Base-by-base conservation (phyloP, 2,888 invertebrate species). In the Meghimatium bilineatum region DNA sequence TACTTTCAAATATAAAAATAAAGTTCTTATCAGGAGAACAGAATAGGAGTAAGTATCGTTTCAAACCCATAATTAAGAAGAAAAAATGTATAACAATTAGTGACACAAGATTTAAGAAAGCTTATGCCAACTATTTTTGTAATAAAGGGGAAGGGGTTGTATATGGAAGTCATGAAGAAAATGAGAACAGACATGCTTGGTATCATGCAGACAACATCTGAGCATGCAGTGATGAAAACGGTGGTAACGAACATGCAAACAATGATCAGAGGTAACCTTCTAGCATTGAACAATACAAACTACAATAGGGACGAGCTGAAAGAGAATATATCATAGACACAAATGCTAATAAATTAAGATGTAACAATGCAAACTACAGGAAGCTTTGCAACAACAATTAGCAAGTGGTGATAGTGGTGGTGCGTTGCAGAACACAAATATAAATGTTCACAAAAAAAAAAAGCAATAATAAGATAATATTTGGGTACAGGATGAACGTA, bases 171-270 rank as follows among this genome's bases (percentile, higher is more conserved):
- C 17, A 66, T 29, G 29, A 66, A 23, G 12, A 66, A 66, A 6
- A 14, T 17, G 5, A n/a, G 1, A 32, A 56, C 20, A 75, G 3
- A 75, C 20, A 71, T 14, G n/a, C 44, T 44, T 72, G 72, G 44
- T 29, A 44, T 34, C 80, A 72, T 80, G 80, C 80, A 60, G 72
- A 80, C 80, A 80, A 80, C 80, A 80, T 34, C 32, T 32, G 72
- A 56, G 71, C 80, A 80, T 71, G 80, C 80, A 36, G 56, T 80
- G 38, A 71, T 36, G 38, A 78, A 38, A 5, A 26, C 3, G 17
- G 8, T 34, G n/a, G 49, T 52, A 75, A 14, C 29, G 38, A 29
- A 23, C 1, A 29, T n/a, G n/a, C 8, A 38, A 79, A 66, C 23
- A 44, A 44, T 44, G 44, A 79, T 44, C 36, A 79, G n/a, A 2